phyloP scores from a whole-genome alignment of 2,113 vertebrate species.

The Saccopteryx bilineata region DNA sequence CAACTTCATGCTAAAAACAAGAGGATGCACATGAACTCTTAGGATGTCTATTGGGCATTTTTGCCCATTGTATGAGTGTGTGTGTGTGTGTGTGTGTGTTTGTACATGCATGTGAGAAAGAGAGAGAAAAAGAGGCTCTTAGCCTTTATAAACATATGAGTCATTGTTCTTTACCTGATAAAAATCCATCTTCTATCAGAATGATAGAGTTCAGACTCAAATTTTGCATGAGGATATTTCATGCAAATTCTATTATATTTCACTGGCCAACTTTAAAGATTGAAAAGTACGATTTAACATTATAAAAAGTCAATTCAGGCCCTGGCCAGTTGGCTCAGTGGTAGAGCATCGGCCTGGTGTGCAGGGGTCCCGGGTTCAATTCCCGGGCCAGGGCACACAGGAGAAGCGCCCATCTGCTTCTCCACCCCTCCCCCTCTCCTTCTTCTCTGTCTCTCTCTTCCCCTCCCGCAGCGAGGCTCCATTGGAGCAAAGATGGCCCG shows the following conservation, averaged over 20 bases:
- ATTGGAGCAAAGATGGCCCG: too few species aligned
- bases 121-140: background rate
- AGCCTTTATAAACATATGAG: background rate
- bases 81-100: background rate
- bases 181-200: background rate
- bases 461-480: too few species aligned
- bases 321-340: too few species aligned
- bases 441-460: too few species aligned
- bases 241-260: slow-evolving; percentile 18
- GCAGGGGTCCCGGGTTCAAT: too few species aligned
- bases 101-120: background rate
- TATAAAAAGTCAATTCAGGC: slow-evolving; percentile 14
- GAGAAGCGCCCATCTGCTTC: too few species aligned
- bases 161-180: background rate
- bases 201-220: background rate
- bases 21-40: background rate
- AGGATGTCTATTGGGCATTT: background rate
- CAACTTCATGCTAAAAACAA: background rate
- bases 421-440: too few species aligned
- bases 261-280: slow-evolving; percentile 22
- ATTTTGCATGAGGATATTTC: slow-evolving; percentile 4
- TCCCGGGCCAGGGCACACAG: too few species aligned
- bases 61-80: too few species aligned
- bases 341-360: too few species aligned
- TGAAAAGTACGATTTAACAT: background rate